Evolutionary conservation across 2,113 vertebrate species (phyloP), one percentile per base, ranked within the genome.

Genomic region (Nycticryphes semicollaris): DNA sequence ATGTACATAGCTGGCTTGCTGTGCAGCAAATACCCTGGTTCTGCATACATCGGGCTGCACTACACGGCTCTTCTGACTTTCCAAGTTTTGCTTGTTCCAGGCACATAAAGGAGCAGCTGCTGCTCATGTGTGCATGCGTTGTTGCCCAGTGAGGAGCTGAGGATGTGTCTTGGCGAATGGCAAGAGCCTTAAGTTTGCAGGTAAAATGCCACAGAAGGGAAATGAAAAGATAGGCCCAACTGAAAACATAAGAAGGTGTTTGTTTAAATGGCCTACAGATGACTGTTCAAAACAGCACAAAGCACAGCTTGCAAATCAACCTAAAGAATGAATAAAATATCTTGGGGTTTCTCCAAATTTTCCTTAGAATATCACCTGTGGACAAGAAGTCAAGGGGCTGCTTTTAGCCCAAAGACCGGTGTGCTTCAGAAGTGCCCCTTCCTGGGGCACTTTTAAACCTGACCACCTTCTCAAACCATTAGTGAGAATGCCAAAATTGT

Each of bases 71-170:
- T 94, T 80, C 43, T 0, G 0, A 84, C 50, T 90, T 84, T 81
- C 93, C 92, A 94, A 91, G 87, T 93, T 93, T 62, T 43, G 41
- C 92, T 84, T 69, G 84, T 94, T 95, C 95, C 96, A 97, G 93
- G 60, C 91, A 94, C 91, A 91, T 96, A 89, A 92, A 96, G 89
- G 77, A 97, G 70, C 95, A 96, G 96, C 89, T 96, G 96, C 89
- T 94, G 84, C 70, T 96, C 87, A 24, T 91, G 94, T 91, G 84
- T 94, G 57, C 74, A 30, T 63, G 62, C 6, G 0, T 47, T 69
- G 69, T 31, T 96, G 89, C 91, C 87, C 96, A 91, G 70, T 83
- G 91, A 96, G 88, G 88, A 93, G 83, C 2, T 94, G 69, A 93
- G 77, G 74, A 94, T 91, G 66, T 79, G 70, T 92, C 93, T 93